Evolutionary conservation across 2,113 vertebrate species (phyloP), one percentile per base, ranked within the genome.

Genomic region (Pelvicachromis taeniatus): DNA sequence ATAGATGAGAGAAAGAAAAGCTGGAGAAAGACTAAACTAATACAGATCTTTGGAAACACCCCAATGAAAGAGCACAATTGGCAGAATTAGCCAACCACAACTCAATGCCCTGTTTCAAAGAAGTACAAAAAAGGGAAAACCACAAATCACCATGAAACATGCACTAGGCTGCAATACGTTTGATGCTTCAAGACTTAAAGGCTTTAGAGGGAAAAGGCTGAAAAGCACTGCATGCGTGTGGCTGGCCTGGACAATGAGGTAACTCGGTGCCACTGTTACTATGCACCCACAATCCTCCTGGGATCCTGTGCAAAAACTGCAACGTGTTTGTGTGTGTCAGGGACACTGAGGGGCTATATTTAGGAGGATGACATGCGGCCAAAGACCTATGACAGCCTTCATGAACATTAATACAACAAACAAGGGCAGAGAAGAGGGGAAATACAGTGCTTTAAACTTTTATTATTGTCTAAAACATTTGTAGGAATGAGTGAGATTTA

Each of bases 311-410:
- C 75, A 88, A 87, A 91, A 91, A 82, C 90, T 89, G 92, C 93
- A 92, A 93, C 45, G 88, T 91, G 88, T 90, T 86, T 92, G 88
- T 93, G 90, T 90, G 90, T 90, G 85, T 77, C 40, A 54, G 45
- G 17, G 87, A 84, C 81, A 85, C 84, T 63, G 86, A 23, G 31
- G 53, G 50, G 84, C 92, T 96, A 96, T 95, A 95, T 95, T 95
- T 96, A 96, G 95, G 85, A 80, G 35, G 35, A 87, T 77, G 86
- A 90, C 93, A 92, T 70, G 42, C 9, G 78, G 78, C 89, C 77
- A 48, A 21, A 80, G 85, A 89, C 91, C 85, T 90, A 86, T 87
- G 87, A 91, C 93, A 90, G 70, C 65, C 52, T 80, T 87, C 70
- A 52, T 40, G 77, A 80, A 87, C 48, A 91, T 54, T 89, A 93